Conservation (phyloP, 2,113 vertebrate species). For the Colius striatus region DNA sequence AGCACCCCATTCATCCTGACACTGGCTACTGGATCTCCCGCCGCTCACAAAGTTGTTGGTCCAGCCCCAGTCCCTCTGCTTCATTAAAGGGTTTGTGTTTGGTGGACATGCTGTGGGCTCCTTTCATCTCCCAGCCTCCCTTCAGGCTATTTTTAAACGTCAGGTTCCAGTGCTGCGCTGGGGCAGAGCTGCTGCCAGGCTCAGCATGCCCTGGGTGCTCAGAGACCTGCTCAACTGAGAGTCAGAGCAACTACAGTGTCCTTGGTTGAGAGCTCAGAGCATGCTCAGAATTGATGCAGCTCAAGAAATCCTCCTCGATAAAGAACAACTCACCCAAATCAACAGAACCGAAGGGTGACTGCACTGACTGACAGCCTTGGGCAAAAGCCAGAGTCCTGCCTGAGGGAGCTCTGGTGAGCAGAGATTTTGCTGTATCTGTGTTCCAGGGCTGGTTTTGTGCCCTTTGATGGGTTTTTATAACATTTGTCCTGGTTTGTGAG, state of each 20-base stretch:
- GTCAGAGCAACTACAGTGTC: background rate
- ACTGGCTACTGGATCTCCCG: background rate
- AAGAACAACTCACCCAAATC: background rate
- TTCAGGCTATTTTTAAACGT: background rate
- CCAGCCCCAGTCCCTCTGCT: background rate
- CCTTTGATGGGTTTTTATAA: background rate
- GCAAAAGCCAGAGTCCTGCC: background rate
- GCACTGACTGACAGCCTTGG: rapidly evolving
- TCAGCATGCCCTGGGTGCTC: background rate
- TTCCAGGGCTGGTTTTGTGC: background rate
- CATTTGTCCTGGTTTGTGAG: rapidly evolving
- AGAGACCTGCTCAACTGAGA: background rate
- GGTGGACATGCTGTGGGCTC: background rate
- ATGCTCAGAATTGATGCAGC: background rate
- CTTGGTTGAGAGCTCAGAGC: background rate
- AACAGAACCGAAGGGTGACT: background rate
- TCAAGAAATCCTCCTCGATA: background rate
- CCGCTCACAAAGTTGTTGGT: background rate
- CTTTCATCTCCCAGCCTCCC: background rate
- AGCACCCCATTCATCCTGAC: background rate
- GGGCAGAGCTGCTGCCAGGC: background rate
- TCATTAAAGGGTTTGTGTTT: background rate
- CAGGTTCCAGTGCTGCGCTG: background rate
- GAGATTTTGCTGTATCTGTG: background rate
- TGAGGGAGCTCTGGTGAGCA: background rate